phyloP scores from a whole-genome alignment of 2,113 vertebrate species.

The Seriola rivoliana region DNA sequence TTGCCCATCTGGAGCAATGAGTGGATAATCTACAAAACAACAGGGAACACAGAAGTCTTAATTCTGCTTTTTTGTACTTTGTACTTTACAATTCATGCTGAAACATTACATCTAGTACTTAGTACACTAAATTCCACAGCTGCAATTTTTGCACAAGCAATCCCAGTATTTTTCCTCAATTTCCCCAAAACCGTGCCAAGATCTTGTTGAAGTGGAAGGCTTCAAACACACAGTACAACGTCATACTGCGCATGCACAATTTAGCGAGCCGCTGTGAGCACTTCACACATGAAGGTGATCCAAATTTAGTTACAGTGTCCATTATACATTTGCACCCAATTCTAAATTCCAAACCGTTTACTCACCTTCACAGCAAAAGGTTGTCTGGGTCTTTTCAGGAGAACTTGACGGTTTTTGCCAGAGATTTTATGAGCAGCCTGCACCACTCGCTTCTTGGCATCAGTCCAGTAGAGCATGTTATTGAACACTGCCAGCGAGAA shows the following conservation, averaged over 20 bases:
- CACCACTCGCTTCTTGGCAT: constrained; percentile 86
- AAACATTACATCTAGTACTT: no score
- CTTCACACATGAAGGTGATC: neutral
- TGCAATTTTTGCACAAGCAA: neutral
- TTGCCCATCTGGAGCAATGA: constrained; percentile 79
- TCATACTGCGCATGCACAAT: neutral
- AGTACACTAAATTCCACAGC: no score
- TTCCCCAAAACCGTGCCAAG: neutral
- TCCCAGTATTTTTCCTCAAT: neutral
- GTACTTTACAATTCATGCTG: no score
- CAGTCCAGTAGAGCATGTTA: constrained; percentile 92
- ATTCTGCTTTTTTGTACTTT: no score
- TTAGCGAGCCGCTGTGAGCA: neutral
- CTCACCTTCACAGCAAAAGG: constrained; percentile 90
- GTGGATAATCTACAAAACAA: constrained; percentile 77
- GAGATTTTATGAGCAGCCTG: constrained; percentile 86
- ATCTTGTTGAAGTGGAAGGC: neutral
- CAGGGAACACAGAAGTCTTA: no score
- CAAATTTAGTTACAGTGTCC: neutral
- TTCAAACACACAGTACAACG: neutral
- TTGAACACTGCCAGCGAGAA: constrained; percentile 89
- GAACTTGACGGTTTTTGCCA: constrained; percentile 85
- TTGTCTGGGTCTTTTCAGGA: constrained; percentile 87
- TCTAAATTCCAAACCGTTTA: neutral
- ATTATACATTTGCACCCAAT: no score